Conservation (phyloP, 2,797 vertebrate species). For the Anabacerthia variegaticeps region DNA sequence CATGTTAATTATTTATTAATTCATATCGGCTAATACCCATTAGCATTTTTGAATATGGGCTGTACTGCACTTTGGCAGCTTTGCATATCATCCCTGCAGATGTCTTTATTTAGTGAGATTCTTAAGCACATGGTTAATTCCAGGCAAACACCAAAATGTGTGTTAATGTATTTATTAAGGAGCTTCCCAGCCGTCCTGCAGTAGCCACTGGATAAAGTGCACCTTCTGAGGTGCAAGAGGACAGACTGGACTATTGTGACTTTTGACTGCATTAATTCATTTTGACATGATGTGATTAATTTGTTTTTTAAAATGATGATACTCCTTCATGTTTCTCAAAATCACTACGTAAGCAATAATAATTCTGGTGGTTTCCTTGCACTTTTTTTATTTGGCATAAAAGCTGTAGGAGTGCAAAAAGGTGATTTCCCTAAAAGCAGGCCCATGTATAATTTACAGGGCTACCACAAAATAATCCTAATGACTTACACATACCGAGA, state of each 20-base stretch:
- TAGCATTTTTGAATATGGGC: constrained; percentile 6
- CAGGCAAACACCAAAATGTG: background rate
- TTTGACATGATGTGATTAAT: background rate
- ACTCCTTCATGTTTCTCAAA: background rate
- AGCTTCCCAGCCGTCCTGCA: background rate
- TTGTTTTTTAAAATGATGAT: background rate
- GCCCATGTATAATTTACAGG: background rate
- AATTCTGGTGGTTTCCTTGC: background rate
- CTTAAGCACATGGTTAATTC: background rate
- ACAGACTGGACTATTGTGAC: background rate
- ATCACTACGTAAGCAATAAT: background rate
- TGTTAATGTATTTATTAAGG: background rate
- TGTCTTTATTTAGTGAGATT: background rate
- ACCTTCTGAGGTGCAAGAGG: background rate
- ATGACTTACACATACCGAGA: background rate
- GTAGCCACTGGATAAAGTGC: background rate
- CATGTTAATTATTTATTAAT: constrained; percentile 23
- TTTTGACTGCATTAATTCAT: background rate
- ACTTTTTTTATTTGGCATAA: background rate
- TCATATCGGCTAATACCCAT: background rate
- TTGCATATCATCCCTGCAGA: background rate
- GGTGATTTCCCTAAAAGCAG: background rate
- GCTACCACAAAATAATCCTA: background rate
- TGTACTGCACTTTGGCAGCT: background rate
- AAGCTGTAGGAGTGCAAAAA: background rate